A percentile compares a stretch with the other conserved stretches of the same genome.
phyloP scores from a whole-genome alignment of 53 echinoderm and acorn worm species.

The Zoroaster sp. region DNA sequence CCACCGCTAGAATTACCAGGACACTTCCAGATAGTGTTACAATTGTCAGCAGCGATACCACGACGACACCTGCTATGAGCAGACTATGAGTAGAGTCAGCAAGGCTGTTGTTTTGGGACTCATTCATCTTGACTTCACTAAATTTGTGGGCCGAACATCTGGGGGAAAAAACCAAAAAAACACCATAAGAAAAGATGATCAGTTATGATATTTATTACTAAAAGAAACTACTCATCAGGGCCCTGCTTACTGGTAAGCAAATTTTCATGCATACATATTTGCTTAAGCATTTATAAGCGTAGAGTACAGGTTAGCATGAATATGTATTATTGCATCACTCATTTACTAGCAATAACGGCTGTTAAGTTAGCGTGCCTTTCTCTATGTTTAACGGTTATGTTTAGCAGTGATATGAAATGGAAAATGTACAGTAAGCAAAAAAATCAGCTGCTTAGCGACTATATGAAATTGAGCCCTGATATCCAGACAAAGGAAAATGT shows the following conservation, averaged over 20 bases:
- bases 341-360: neutral
- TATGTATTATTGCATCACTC: neutral
- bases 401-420: too few relatives aligned
- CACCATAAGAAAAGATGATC: neutral
- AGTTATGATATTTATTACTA: neutral
- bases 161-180: neutral
- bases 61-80: neutral
- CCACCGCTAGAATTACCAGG: constrained; percentile 71
- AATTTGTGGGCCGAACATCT: neutral
- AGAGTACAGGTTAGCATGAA: neutral
- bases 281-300: neutral
- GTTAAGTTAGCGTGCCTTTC: too few relatives aligned
- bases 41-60: constrained; percentile 56
- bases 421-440: too few relatives aligned
- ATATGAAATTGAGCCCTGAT: too few relatives aligned
- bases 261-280: neutral
- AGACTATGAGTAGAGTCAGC: neutral
- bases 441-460: too few relatives aligned
- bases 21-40: constrained; percentile 74
- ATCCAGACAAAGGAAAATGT: too few relatives aligned
- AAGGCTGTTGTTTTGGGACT: neutral
- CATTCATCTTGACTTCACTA: neutral
- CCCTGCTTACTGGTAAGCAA: neutral
- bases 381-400: too few relatives aligned
- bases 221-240: neutral